phyloP scores from a whole-genome alignment of 1,140 invertebrate species.

The Meloidogyne exigua region DNA sequence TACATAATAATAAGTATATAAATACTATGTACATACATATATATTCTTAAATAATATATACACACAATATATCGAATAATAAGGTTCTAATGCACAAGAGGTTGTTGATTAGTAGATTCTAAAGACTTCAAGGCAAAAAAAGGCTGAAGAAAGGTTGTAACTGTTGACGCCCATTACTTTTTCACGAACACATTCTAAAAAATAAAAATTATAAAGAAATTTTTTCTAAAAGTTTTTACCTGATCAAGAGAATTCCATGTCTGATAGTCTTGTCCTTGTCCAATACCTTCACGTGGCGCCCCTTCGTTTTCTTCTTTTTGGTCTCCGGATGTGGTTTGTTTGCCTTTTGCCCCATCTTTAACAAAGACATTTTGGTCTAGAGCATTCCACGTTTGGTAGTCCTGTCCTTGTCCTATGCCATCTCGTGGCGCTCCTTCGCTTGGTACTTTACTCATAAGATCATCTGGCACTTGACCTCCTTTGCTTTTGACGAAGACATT shows the following conservation, averaged over 20 bases:
- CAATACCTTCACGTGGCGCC: background rate
- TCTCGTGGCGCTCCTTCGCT: background rate
- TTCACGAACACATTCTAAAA: background rate
- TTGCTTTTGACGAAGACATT: constrained; percentile 2
- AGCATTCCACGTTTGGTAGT: background rate
- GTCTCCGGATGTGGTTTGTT: background rate
- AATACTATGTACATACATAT: too few species aligned
- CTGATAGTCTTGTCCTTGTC: background rate
- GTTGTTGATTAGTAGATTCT: background rate
- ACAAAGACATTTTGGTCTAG: constrained; percentile 4
- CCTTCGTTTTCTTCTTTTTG: background rate
- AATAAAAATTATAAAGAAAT: background rate
- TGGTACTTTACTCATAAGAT: background rate
- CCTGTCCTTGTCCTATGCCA: background rate
- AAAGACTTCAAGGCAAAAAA: background rate
- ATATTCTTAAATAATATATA: background rate
- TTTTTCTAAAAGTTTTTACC: background rate
- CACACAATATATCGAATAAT: background rate
- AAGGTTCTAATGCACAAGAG: background rate
- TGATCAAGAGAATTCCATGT: constrained; percentile 2
- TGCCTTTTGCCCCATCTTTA: background rate
- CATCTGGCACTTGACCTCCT: background rate
- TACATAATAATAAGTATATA: too few species aligned
- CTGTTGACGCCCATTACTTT: background rate
- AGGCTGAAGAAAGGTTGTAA: background rate